Conservation (phyloP, 2,797 vertebrate species). For the Chaetodon trifasciatus region DNA sequence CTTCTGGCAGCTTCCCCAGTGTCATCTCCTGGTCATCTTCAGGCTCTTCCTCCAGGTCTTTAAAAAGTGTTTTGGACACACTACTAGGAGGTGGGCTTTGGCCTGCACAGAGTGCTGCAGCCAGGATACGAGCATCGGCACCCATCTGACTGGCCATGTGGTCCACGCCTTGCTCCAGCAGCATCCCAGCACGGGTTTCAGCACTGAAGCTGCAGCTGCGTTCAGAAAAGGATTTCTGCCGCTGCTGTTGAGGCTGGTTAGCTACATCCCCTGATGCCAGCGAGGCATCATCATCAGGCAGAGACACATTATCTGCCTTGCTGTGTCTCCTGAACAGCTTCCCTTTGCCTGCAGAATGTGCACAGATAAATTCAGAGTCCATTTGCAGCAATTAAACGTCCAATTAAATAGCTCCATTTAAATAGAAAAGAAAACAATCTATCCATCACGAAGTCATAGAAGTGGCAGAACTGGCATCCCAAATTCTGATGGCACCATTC, state of each 20-base stretch:
- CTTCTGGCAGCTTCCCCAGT: slow-evolving; percentile 62
- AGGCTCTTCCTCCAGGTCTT: slow-evolving; percentile 79
- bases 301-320: slow-evolving; percentile 82
- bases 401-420: background rate
- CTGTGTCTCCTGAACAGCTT: slow-evolving; percentile 86
- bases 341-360: slow-evolving; percentile 66
- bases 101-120: slow-evolving; percentile 88
- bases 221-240: slow-evolving; percentile 91
- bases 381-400: background rate
- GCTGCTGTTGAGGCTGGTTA: slow-evolving; percentile 83
- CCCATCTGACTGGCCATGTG: slow-evolving; percentile 95
- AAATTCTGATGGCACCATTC: background rate
- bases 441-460: background rate
- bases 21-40: slow-evolving; percentile 53
- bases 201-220: slow-evolving; percentile 97
- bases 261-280: background rate
- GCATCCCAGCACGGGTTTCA: slow-evolving; percentile 93
- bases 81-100: slow-evolving; percentile 77
- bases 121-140: slow-evolving; percentile 95
- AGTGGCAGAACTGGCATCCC: background rate
- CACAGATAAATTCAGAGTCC: background rate
- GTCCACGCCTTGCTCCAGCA: slow-evolving; percentile 91
- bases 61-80: slow-evolving; percentile 79
- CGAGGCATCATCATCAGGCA: slow-evolving; percentile 75
- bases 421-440: background rate